These are phyloP conservation scores for Archilochus colubris DNA, from an alignment of 2,113 vertebrate species.

Conservation along the genomic window DNA sequence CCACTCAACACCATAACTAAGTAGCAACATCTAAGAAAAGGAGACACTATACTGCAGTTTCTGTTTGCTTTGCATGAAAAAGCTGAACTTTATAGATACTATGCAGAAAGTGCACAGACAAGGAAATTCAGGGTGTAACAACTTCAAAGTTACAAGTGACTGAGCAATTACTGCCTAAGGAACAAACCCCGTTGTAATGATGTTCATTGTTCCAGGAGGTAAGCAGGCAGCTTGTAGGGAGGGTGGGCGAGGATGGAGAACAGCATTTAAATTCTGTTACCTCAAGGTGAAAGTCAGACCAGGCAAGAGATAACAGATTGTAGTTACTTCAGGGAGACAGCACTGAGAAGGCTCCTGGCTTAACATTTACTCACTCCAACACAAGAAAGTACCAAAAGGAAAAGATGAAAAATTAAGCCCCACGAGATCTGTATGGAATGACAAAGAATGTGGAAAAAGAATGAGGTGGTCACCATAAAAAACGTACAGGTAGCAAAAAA, in stretches of 20 bases:
- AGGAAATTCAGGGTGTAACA: background rate
- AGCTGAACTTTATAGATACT: background rate
- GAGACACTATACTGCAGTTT: fast-evolving
- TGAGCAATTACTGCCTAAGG: background rate
- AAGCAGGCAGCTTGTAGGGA: background rate
- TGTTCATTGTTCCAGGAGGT: background rate
- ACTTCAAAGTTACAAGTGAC: background rate
- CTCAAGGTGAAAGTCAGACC: background rate
- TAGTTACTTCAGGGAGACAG: background rate
- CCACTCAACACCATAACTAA: background rate
- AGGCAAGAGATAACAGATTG: background rate
- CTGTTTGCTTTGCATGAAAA: background rate
- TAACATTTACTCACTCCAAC: background rate
- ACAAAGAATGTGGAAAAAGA: background rate
- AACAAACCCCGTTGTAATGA: background rate
- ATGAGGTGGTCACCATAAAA: background rate
- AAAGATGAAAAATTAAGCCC: background rate
- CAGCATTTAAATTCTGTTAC: background rate
- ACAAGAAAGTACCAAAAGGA: background rate
- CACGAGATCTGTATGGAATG: background rate
- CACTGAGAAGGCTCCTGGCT: background rate
- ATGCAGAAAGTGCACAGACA: fast-evolving
- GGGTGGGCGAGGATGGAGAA: background rate
- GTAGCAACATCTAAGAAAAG: background rate
- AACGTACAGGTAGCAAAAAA: background rate